A percentile compares a stretch with the other conserved stretches of the same genome.
Evolutionary conservation across 2,888 invertebrate genomes (phyloP).

Genomic region (Augochlorella aurata): DNA sequence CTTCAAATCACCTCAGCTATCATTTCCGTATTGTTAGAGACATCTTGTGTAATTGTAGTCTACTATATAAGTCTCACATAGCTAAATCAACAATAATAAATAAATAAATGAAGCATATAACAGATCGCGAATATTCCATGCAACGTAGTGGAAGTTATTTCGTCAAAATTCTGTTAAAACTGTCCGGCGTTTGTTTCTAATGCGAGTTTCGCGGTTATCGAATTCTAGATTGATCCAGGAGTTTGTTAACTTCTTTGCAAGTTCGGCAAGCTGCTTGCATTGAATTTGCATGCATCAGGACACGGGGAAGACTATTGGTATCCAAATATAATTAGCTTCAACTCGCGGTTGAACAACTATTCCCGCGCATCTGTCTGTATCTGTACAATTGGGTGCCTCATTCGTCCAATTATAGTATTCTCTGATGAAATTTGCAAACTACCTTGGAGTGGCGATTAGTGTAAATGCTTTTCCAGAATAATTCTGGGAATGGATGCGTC

Average conservation of each 20-base stretch:
- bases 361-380: slow-evolving; percentile 38
- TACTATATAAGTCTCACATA: too few species aligned
- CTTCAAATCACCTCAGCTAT: too few species aligned
- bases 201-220: background rate
- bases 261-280: background rate
- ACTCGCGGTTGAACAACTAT: slow-evolving; percentile 44
- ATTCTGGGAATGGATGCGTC: slow-evolving; percentile 36
- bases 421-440: slow-evolving; percentile 49
- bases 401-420: slow-evolving; percentile 47
- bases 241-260: background rate
- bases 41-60: too few species aligned
- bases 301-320: slow-evolving; percentile 24
- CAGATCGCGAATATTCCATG: too few species aligned
- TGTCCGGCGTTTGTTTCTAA: background rate
- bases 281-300: background rate
- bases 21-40: too few species aligned
- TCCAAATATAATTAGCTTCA: slow-evolving; percentile 43
- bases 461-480: slow-evolving; percentile 51
- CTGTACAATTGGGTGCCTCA: slow-evolving; percentile 38
- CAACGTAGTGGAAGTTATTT: too few species aligned
- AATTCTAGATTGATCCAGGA: background rate
- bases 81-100: too few species aligned
- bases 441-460: slow-evolving; percentile 55
- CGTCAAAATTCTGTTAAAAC: background rate
- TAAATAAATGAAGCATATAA: too few species aligned